Conservation (phyloP, 2,113 vertebrate species). For the Aspidoscelis tigris region DNA sequence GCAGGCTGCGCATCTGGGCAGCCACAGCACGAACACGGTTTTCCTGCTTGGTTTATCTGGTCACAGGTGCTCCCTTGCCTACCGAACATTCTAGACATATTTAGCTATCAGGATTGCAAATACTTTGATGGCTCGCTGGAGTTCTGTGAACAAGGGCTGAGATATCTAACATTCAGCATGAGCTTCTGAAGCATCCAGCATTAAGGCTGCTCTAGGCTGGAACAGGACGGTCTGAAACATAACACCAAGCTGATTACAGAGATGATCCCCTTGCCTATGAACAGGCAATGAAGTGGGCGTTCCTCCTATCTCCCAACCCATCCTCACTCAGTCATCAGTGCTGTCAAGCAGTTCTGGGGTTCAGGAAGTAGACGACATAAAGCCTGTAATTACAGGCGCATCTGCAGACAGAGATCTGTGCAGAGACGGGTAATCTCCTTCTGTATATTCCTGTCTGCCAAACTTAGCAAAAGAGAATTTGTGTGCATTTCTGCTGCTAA, state of each 20-base stretch:
- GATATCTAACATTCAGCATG: conserved; percentile 36
- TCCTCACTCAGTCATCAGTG: not conserved
- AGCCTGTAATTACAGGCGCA: conserved; percentile 59
- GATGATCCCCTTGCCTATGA: conserved; percentile 46
- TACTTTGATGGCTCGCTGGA: conserved; percentile 28
- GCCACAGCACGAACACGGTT: not conserved
- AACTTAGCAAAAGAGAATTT: not conserved
- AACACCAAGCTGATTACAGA: conserved; percentile 63
- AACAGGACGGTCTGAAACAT: conserved; percentile 59
- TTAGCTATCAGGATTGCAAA: conserved; percentile 47
- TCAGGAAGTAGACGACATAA: conserved; percentile 47
- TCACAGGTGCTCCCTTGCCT: conserved; percentile 26
- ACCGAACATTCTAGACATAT: not conserved
- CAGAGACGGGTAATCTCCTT: conserved; percentile 11
- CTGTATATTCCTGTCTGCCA: not conserved
- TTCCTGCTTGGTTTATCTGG: conserved; percentile 4
- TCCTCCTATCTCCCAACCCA: conserved; percentile 2
- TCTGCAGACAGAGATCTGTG: conserved; percentile 47
- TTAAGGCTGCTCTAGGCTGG: conserved; percentile 56
- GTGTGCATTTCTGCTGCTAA: not conserved
- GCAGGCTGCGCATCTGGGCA: not conserved
- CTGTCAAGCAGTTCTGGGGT: conserved; percentile 54
- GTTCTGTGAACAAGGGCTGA: conserved; percentile 36
- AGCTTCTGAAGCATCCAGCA: conserved; percentile 41
- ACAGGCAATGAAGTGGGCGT: conserved; percentile 15